These are phyloP conservation scores for Cyclopterus lumpus DNA, from an alignment of 2,797 vertebrate genomes.

Conservation along the genomic window DNA sequence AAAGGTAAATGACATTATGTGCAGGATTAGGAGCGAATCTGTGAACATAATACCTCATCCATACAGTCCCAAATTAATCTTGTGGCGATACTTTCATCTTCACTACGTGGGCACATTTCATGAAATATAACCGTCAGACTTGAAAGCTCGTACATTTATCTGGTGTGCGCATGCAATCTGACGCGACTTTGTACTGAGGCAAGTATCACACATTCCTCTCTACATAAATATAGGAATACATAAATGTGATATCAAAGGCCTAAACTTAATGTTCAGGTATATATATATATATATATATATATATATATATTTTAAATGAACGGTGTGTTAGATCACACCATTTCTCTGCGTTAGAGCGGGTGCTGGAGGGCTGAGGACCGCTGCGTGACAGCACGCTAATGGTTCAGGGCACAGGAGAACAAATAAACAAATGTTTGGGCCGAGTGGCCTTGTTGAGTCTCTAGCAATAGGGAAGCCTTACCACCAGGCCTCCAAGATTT, in stretches of 20 bases:
- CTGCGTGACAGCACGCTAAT: conserved; percentile 20
- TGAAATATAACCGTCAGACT: conserved; percentile 11
- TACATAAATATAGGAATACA: conserved; percentile 2
- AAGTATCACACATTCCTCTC: not conserved
- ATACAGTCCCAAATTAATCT: conserved; percentile 20
- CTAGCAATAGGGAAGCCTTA: not conserved
- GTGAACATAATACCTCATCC: conserved; percentile 16
- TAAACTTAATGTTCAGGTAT: not conserved
- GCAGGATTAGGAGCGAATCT: conserved; percentile 11
- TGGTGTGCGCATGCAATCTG: conserved; percentile 8
- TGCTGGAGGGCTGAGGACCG: conserved; percentile 16
- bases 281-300: too few relatives aligned
- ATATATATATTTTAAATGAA: too few relatives aligned
- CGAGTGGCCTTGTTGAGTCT: not conserved
- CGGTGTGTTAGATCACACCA: conserved; percentile 6
- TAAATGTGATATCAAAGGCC: not conserved
- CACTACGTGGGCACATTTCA: not conserved
- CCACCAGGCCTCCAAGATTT: not conserved
- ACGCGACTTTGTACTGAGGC: not conserved
- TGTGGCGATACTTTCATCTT: conserved; percentile 17
- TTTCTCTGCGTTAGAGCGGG: conserved; percentile 1
- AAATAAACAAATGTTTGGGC: conserved; percentile 24
- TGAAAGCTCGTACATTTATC: conserved; percentile 9
- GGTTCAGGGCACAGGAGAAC: conserved; percentile 7
- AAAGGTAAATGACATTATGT: conserved; percentile 21